These are phyloP conservation scores for Poecilia wingei DNA, from an alignment of 2,797 vertebrate genomes.

Conservation along the genomic window DNA sequence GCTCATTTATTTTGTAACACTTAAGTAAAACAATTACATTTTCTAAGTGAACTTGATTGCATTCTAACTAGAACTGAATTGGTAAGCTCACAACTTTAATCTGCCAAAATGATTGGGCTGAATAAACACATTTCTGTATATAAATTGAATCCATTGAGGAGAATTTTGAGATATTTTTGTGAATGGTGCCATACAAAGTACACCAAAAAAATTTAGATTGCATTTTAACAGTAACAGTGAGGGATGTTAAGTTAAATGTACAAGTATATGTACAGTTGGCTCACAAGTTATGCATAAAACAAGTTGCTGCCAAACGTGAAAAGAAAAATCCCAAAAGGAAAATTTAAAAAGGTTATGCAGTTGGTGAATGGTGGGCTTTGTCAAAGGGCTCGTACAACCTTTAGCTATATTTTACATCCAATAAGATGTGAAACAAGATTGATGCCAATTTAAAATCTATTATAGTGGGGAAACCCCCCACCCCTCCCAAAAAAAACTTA, in stretches of 20 bases:
- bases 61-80: neutral
- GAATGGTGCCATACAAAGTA: neutral
- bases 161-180: neutral
- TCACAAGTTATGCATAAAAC: neutral
- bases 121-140: neutral
- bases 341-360: neutral
- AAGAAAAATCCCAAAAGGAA: neutral
- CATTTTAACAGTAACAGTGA: neutral
- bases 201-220: neutral
- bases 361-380: neutral
- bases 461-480: neutral
- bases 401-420: neutral
- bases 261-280: neutral
- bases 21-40: neutral
- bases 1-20: neutral
- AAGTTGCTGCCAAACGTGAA: neutral
- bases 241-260: neutral
- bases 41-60: neutral
- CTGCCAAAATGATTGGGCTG: neutral
- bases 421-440: neutral
- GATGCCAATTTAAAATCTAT: neutral
- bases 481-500: neutral
- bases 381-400: neutral
- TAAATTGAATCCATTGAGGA: neutral
- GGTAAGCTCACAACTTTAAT: neutral